Evolutionary conservation across 2,888 invertebrate genomes (phyloP).

Genomic region (Acanthosepion lycidas): DNA sequence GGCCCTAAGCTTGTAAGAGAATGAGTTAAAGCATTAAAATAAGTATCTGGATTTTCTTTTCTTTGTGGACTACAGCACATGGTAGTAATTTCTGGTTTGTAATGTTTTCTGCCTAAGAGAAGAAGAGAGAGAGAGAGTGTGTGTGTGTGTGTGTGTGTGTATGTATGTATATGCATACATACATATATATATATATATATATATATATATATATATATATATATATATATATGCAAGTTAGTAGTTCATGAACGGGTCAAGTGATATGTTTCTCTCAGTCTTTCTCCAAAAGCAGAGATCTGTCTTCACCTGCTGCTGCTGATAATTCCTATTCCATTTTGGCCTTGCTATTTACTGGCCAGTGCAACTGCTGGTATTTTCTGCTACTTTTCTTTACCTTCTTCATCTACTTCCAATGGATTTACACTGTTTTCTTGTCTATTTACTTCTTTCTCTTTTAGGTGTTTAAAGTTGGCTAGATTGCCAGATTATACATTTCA

Average conservation of each 20-base stretch:
- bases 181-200: neutral
- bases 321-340: constrained; percentile 24
- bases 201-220: neutral
- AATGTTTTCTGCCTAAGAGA: neutral
- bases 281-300: constrained; percentile 41
- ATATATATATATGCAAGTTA: neutral
- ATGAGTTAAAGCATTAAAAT: too few species aligned
- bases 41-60: neutral
- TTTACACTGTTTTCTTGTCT: neutral
- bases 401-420: neutral
- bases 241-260: constrained; percentile 13
- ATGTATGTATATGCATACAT: neutral
- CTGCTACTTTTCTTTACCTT: neutral
- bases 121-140: neutral
- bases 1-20: too few species aligned
- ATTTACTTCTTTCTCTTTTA: neutral
- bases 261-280: constrained; percentile 41
- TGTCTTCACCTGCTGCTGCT: constrained; percentile 36
- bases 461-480: neutral
- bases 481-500: neutral
- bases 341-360: constrained; percentile 43
- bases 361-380: constrained; percentile 17
- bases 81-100: neutral
- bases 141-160: neutral
- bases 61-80: neutral